Base-by-base conservation (phyloP, 2,888 invertebrate genomes). In the Troglohyphantes excavatus region DNA sequence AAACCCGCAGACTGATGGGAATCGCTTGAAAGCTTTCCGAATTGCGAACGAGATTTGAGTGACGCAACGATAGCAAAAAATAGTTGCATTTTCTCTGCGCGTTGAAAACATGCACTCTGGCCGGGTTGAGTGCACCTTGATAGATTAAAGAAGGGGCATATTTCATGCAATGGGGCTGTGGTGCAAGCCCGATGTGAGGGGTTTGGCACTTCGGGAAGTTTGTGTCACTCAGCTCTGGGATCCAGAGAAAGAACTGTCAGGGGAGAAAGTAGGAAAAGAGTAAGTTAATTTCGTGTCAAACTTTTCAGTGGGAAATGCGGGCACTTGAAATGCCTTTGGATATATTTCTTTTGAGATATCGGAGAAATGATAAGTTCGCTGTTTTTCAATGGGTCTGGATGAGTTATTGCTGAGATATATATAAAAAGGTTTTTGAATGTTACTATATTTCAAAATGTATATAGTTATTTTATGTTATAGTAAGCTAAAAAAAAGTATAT, bases 81-180 rank as follows among this genome's bases (percentile, higher is more conserved):
- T 53, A 61, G 59, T 13, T 7, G 46, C 67, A 53, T 13, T 65
- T 29, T 29, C 67, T 27, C 27, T 68, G 53, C 21, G 61, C 53
- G 82, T 59, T 82, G 82, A 82, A 82, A 82, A 61, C 70, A 23
- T n/a, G 59, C 72, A 61, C 70, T 72, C 39, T 59, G 27, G 19
- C 63, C 19, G 29, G 11, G 13, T 9, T 21, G 61, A 70, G 61
- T 53, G 68, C 17, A 53, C 53, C 27, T 70, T 70, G 85, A 85
- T 85, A 68, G 76, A 76, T 85, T 85, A 85, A 85, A 78, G 85
- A 70, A 78, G 75, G 26, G 76, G 85, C 68, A 68, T 72, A 76
- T 75, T 75, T 67, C 67, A 43, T 11, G 19, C 46, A 29, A 65
- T 65, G 75, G 85, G 76, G 68, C 43, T 76, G 68, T 78, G 78